Evolutionary conservation across 2,888 invertebrate genomes (phyloP).

Genomic region (Metacarcinus magister): DNA sequence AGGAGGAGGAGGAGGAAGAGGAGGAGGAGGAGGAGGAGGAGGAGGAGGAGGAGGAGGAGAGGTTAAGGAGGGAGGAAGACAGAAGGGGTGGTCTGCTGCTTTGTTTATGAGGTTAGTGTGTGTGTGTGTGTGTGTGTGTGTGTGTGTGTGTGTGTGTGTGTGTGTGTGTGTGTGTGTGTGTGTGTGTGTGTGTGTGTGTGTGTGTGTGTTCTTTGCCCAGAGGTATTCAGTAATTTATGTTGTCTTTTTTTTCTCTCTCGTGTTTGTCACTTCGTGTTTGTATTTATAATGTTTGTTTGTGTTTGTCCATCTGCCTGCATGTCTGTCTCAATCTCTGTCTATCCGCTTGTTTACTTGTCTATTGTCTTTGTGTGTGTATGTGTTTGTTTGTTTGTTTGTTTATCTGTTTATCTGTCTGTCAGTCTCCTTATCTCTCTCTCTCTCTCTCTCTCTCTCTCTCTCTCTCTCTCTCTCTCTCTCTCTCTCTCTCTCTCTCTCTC

Average conservation of each 20-base stretch:
- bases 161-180: slow-evolving; percentile 30
- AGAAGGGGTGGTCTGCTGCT: background rate
- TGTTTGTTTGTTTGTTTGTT: too few relatives aligned
- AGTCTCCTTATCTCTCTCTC: background rate
- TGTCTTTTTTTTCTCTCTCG: background rate
- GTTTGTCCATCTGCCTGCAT: background rate
- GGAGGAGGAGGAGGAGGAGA: background rate
- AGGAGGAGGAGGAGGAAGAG: background rate
- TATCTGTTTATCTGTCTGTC: background rate
- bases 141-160: slow-evolving; percentile 53
- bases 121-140: slow-evolving; percentile 56
- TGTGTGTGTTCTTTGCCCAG: background rate
- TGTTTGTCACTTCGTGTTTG: background rate
- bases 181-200: background rate
- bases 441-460: background rate
- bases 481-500: background rate
- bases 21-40: background rate
- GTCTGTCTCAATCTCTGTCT: too few relatives aligned
- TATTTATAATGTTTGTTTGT: background rate
- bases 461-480: background rate
- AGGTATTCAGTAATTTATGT: background rate
- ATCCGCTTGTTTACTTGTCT: too few relatives aligned
- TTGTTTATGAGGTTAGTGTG: background rate
- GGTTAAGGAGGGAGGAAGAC: background rate
- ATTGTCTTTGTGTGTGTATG: too few relatives aligned